These are phyloP conservation scores for Panthera tigris DNA, from an alignment of 2,113 vertebrate genomes.

Conservation along the genomic window DNA sequence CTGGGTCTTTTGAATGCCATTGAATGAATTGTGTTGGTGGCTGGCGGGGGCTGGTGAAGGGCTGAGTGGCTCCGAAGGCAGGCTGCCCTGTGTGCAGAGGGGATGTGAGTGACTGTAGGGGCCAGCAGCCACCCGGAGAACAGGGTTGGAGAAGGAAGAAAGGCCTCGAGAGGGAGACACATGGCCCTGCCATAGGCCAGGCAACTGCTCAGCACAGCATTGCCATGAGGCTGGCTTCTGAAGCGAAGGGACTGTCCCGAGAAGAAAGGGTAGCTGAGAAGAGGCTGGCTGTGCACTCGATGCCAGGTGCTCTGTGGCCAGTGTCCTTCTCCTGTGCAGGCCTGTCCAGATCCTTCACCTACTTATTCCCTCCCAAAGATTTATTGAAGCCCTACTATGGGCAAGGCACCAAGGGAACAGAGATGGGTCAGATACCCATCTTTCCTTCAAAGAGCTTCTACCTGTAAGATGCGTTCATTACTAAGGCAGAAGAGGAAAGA, in stretches of 20 bases:
- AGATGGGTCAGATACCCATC: not conserved
- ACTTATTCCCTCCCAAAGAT: not conserved
- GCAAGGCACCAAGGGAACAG: not conserved
- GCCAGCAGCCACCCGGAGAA: not conserved
- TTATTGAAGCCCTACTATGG: not conserved
- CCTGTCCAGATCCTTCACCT: fast-evolving
- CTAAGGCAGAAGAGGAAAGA: not conserved
- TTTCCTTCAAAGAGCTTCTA: not conserved
- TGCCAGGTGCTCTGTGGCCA: not conserved
- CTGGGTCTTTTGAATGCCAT: not conserved
- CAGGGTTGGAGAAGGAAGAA: not conserved
- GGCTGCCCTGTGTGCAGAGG: not conserved
- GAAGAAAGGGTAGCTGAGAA: not conserved
- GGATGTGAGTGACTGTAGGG: fast-evolving
- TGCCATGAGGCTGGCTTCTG: not conserved
- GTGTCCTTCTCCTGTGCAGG: fast-evolving
- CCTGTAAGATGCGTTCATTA: fast-evolving
- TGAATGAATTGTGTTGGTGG: not conserved
- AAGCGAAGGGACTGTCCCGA: not conserved
- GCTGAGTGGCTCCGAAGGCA: not conserved
- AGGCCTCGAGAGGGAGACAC: no score
- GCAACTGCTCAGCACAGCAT: fast-evolving
- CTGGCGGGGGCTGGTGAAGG: not conserved
- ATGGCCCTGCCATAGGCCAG: not conserved
- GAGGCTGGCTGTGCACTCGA: not conserved